A percentile compares a stretch with the other conserved stretches of the same genome.
These are phyloP conservation scores for Acrocera orbiculus DNA, from an alignment of 2,888 invertebrate species.

Conservation along the genomic window DNA sequence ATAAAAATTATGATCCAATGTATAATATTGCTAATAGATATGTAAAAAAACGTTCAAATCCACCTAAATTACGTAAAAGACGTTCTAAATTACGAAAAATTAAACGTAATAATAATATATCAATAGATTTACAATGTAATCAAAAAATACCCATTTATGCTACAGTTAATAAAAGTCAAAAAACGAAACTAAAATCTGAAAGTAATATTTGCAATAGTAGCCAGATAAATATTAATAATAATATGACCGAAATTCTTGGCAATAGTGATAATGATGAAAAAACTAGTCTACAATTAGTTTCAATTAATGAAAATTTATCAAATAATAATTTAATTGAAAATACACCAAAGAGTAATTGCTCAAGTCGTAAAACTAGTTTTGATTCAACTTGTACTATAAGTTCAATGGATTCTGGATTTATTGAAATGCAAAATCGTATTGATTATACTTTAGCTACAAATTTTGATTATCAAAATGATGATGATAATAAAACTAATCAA, in stretches of 20 bases:
- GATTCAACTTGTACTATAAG: conserved; percentile 31
- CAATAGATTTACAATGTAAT: not conserved
- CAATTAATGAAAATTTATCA: not conserved
- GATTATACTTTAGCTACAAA: not conserved
- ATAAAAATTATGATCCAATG: conserved; percentile 19
- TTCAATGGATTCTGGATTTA: conserved; percentile 32
- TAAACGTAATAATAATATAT: not conserved
- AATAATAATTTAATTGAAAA: not conserved
- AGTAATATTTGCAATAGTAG: too few species aligned
- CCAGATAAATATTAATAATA: conserved; percentile 2
- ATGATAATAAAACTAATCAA: conserved; percentile 12
- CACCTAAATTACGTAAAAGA: conserved; percentile 6
- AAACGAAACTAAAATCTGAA: not conserved
- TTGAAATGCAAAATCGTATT: conserved; percentile 25
- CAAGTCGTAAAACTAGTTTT: conserved; percentile 31
- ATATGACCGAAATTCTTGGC: conserved; percentile 1
- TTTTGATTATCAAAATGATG: not conserved
- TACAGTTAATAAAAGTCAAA: conserved; percentile 20
- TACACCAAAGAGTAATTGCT: conserved; percentile 20
- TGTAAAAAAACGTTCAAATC: conserved; percentile 13
- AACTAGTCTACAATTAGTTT: not conserved
- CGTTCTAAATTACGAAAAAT: not conserved
- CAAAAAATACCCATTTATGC: conserved; percentile 20
- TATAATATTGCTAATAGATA: conserved; percentile 27
- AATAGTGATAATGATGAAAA: not conserved